Evolutionary conservation across 30 jellyfish, hydroid and myxozoan genomes (phyloP).

Genomic region (Hydractinia echinata): DNA sequence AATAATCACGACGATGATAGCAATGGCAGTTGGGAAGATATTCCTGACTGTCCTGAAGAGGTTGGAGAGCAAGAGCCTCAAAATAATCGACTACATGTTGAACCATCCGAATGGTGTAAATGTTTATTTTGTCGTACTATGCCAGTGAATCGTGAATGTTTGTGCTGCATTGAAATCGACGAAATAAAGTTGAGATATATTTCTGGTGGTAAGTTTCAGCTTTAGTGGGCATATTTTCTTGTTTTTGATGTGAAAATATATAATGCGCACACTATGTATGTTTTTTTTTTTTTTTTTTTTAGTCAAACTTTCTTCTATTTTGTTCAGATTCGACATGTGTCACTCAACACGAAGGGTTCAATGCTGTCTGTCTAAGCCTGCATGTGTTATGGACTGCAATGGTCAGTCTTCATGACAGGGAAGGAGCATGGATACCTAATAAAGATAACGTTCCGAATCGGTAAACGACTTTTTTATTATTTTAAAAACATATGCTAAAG

Average conservation of each 20-base stretch:
- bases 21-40: no score
- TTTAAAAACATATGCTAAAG: no score
- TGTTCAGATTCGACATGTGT: not conserved
- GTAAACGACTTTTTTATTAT: no score
- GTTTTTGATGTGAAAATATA: not conserved
- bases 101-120: conserved; percentile 7
- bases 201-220: not conserved
- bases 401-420: conserved; percentile 1
- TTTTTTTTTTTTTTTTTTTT: no score
- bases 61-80: no score
- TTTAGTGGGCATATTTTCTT: not conserved
- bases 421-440: not conserved
- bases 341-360: not conserved
- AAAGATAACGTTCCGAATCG: not conserved
- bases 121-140: not conserved
- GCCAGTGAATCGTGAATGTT: not conserved
- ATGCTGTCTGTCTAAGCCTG: not conserved
- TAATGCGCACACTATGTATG: no score
- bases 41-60: no score
- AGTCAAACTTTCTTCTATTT: not conserved
- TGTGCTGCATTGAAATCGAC: not conserved
- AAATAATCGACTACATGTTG: not conserved
- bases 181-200: conserved; percentile 1
- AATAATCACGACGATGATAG: no score
- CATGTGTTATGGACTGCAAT: conserved; percentile 10